Conservation (phyloP, 2,797 vertebrate genomes). For the Apogon talboti region DNA sequence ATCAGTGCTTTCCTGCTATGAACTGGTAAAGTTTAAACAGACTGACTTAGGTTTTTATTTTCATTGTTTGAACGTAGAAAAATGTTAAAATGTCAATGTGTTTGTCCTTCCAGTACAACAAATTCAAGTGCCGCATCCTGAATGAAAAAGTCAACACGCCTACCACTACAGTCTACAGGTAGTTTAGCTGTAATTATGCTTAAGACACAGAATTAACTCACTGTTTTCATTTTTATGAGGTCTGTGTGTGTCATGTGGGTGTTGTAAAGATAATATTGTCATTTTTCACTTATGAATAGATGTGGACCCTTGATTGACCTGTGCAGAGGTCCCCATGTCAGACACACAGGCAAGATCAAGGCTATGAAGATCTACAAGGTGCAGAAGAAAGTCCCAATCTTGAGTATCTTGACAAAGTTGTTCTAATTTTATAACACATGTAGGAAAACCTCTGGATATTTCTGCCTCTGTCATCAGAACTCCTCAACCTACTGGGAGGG, state of each 20-base stretch:
- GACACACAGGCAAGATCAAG: slow-evolving; percentile 96
- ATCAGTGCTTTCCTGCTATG: no score
- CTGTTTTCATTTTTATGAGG: background rate
- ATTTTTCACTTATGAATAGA: slow-evolving; percentile 65
- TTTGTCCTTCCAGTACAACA: slow-evolving; percentile 88
- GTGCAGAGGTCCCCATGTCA: slow-evolving; percentile 94
- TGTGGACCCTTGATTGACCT: slow-evolving; percentile 94
- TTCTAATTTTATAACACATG: no score
- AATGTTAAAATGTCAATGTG: background rate
- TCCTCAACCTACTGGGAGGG: slow-evolving; percentile 96
- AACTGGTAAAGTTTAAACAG: no score
- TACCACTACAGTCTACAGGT: slow-evolving; percentile 96
- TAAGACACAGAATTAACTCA: background rate
- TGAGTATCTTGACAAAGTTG: no score
- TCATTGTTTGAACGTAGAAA: no score
- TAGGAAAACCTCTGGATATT: background rate
- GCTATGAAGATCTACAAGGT: slow-evolving; percentile 95
- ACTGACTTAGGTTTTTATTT: no score
- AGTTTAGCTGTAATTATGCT: slow-evolving; percentile 14
- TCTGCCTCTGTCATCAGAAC: slow-evolving; percentile 80
- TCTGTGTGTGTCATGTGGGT: background rate
- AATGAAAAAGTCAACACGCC: slow-evolving; percentile 93
- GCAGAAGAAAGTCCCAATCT: slow-evolving; percentile 4
- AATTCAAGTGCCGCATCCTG: slow-evolving; percentile 96
- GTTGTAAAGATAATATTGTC: no score